These are phyloP conservation scores for Cygnus atratus DNA, from an alignment of 2,113 vertebrate genomes.

Conservation along the genomic window DNA sequence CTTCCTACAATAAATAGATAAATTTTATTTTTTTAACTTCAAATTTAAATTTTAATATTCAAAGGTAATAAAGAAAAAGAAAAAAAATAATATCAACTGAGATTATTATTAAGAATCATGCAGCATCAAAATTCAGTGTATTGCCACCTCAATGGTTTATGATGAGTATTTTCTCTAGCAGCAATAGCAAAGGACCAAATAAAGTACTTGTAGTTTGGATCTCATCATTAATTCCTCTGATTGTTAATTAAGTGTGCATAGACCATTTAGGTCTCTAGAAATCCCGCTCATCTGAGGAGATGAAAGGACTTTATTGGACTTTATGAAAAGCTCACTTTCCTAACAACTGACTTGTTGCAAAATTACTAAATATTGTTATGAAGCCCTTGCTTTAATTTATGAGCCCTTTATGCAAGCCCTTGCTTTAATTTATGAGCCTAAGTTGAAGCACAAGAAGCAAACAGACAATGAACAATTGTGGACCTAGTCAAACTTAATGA, in stretches of 20 bases:
- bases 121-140: neutral
- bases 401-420: neutral
- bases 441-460: neutral
- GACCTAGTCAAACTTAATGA: neutral
- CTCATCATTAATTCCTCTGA: neutral
- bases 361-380: neutral
- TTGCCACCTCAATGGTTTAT: neutral
- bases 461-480: neutral
- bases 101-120: neutral
- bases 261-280: neutral
- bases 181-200: neutral
- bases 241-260: neutral
- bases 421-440: neutral
- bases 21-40: neutral
- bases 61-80: neutral
- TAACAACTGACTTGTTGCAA: neutral
- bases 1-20: neutral
- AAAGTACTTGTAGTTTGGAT: neutral
- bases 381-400: neutral
- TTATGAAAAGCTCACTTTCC: neutral
- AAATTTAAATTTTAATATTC: neutral
- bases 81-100: neutral
- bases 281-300: neutral
- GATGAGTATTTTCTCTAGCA: neutral
- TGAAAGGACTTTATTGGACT: neutral